A percentile compares a stretch with the other conserved stretches of the same genome.
Conservation (phyloP, 2,888 invertebrate species). For the Galeruca laticollis region DNA sequence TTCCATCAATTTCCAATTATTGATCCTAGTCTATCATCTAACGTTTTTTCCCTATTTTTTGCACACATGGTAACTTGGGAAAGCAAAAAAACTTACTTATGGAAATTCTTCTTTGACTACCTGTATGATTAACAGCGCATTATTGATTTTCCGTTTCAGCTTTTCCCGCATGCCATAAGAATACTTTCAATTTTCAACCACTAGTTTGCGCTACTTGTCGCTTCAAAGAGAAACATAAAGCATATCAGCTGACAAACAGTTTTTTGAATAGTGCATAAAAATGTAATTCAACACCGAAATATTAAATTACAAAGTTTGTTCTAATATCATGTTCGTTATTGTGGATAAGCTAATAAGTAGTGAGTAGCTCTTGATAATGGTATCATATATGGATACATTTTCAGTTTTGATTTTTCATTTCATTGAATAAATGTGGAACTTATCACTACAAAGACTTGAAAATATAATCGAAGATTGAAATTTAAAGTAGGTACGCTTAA, state of each 20-base stretch:
- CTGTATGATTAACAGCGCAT: constrained; percentile 5
- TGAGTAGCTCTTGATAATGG: background rate
- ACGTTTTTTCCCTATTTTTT: too few species aligned
- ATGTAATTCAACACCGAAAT: background rate
- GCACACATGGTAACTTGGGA: too few species aligned
- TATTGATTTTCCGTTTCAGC: constrained; percentile 30
- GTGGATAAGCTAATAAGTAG: background rate
- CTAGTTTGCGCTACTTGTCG: constrained; percentile 20
- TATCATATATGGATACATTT: too few species aligned
- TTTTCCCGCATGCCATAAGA: constrained; percentile 33
- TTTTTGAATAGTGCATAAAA: background rate
- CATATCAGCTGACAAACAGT: constrained; percentile 8
- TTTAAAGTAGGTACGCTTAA: too few species aligned
- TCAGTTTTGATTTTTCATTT: too few species aligned
- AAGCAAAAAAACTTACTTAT: too few species aligned
- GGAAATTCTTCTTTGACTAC: background rate
- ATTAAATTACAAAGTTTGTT: background rate
- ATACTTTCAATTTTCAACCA: constrained; percentile 24
- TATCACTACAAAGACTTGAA: too few species aligned
- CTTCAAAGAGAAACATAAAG: constrained; percentile 16
- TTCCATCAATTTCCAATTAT: too few species aligned
- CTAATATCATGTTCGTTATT: background rate
- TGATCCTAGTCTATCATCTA: too few species aligned
- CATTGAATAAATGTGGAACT: too few species aligned
- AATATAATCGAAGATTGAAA: too few species aligned